Evolutionary conservation across 2,888 invertebrate genomes (phyloP), one percentile per base, ranked within the genome.

Genomic region (Emmelina monodactyla): DNA sequence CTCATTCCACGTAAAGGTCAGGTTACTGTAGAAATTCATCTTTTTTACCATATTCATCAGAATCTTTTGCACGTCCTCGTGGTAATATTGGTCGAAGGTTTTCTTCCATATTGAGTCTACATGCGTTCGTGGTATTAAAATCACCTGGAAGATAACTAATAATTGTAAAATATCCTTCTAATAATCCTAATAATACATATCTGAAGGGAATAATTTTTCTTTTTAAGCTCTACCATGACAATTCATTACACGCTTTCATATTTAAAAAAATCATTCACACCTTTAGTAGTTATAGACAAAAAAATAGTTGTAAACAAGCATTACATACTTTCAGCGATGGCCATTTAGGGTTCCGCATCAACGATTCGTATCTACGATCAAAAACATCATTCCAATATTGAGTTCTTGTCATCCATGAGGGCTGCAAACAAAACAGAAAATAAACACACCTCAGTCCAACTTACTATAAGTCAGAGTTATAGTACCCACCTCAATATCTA

Each of bases 1-100:
- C 44, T 78, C 76, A 40, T 76, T 67, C 76, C 76, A 78, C 19
- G 59, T 62, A 39, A 76, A 76, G 2, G 73, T 75, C 11, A 75
- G 46, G 34, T 68, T 66, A 6, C 43, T 41, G 41, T 76, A 78
- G 38, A 66, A 76, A 30, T 69, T 64, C n/a, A 78, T 44, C 36
- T 78, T 78, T 40, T 76, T 76, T 1, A 76, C 61, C 2, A 71
- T 39, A 41, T 73, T 75, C 1, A 64, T 58, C 37, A 78, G 41
- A 30, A 76, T 75, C 38, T 53, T 63, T 25, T 49, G 46, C 2
- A 64, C 76, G 1, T 57, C 59, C 9, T 65, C 57, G 29, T 59
- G 62, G 38, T 72, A 68, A 37, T 68, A 62, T 25, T 58, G 49
- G 31, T 64, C 61, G 40, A 75, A 78, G 2, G 67, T 46, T 39